Conservation (phyloP, 1,140 invertebrate species). For the Apocrypta bakeri region DNA sequence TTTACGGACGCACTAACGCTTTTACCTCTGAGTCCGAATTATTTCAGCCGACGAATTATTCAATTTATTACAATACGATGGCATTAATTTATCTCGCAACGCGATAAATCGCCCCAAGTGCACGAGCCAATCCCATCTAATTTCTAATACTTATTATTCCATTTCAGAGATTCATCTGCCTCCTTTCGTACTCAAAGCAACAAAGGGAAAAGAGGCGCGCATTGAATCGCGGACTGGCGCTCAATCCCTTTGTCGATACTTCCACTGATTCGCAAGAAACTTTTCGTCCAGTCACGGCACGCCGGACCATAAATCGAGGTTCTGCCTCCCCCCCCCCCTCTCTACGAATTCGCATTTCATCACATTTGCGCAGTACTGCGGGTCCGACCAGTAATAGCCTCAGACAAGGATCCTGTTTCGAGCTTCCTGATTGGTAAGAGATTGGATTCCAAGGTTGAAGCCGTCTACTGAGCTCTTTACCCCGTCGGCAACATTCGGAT, state of each 20-base stretch:
- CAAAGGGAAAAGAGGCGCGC: not conserved
- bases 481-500: not conserved
- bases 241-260: not conserved
- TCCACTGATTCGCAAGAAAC: not conserved
- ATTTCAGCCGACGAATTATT: too few relatives aligned
- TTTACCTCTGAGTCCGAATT: too few relatives aligned
- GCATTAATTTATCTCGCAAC: too few relatives aligned
- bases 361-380: not conserved
- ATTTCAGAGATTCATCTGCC: not conserved
- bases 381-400: not conserved
- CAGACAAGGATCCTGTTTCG: constrained; percentile 5
- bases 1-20: too few relatives aligned
- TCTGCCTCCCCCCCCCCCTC: not conserved
- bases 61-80: too few relatives aligned
- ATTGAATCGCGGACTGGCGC: not conserved
- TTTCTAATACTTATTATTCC: not conserved
- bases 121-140: too few relatives aligned
- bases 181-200: not conserved
- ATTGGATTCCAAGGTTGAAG: constrained; percentile 20
- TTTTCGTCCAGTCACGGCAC: not conserved
- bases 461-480: not conserved
- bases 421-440: constrained; percentile 17
- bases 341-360: constrained; percentile 14
- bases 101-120: too few relatives aligned
- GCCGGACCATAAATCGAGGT: not conserved